A percentile compares a stretch with the other conserved stretches of the same genome.
These are phyloP conservation scores for Colletes gigas DNA, from an alignment of 1,140 invertebrate species.

Conservation along the genomic window DNA sequence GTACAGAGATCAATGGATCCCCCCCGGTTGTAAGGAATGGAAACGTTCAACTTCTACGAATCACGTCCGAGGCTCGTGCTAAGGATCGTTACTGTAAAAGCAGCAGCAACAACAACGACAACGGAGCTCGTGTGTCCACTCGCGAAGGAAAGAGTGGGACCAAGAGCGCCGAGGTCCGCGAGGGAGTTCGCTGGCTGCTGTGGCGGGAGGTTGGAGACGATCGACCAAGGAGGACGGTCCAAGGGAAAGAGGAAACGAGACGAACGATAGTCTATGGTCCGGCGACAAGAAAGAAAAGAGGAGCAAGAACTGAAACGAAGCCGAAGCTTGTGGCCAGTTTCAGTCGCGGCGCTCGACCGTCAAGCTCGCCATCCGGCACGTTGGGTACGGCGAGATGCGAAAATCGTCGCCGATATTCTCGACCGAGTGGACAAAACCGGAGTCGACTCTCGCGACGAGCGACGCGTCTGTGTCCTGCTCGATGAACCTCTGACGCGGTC, in stretches of 20 bases:
- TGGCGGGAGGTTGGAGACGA: not conserved
- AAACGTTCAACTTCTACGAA: no score
- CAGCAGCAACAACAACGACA: conserved; percentile 12
- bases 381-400: conserved; percentile 66
- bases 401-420: conserved; percentile 34
- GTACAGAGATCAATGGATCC: no score
- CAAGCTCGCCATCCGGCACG: conserved; percentile 65
- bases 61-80: no score
- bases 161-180: not conserved
- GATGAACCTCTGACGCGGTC: conserved; percentile 22
- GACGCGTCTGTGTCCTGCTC: not conserved
- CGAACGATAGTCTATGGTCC: conserved; percentile 54
- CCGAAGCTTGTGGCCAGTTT: conserved; percentile 70
- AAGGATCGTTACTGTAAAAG: not conserved
- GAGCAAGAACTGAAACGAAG: conserved; percentile 41
- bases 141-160: not conserved
- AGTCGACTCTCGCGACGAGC: not conserved
- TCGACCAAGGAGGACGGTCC: conserved; percentile 24
- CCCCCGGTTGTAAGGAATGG: no score
- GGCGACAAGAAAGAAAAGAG: conserved; percentile 54
- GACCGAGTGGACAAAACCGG: conserved; percentile 3
- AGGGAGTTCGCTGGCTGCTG: not conserved
- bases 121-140: conserved; percentile 6
- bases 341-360: conserved; percentile 74
- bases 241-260: conserved; percentile 39